A percentile compares a stretch with the other conserved stretches of the same genome.
Evolutionary conservation across 2,113 vertebrate genomes (phyloP).

Genomic region (pig (Sus scrofa)): T2T-Sscrofa CM000812.6:245585001-245585500

Average conservation of each 20-base stretch:
- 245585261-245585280: background rate
- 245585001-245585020: background rate
- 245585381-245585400: background rate
- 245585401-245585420: background rate
- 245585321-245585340: background rate
- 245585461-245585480: background rate
- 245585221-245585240: background rate
- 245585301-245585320: background rate
- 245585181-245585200: background rate
- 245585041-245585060: background rate
- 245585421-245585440: background rate
- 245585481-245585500: background rate
- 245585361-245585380: background rate
- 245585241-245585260: background rate
- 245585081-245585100: background rate
- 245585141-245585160: background rate
- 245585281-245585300: background rate
- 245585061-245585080: background rate
- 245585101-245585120: background rate
- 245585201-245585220: slow-evolving; percentile 17
- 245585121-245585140: background rate
- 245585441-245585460: background rate
- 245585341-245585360: background rate
- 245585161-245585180: background rate
- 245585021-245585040: background rate